These are phyloP conservation scores for Meriones psammophilus DNA, from an alignment of 2,797 vertebrate species.

Conservation along the genomic window DNA sequence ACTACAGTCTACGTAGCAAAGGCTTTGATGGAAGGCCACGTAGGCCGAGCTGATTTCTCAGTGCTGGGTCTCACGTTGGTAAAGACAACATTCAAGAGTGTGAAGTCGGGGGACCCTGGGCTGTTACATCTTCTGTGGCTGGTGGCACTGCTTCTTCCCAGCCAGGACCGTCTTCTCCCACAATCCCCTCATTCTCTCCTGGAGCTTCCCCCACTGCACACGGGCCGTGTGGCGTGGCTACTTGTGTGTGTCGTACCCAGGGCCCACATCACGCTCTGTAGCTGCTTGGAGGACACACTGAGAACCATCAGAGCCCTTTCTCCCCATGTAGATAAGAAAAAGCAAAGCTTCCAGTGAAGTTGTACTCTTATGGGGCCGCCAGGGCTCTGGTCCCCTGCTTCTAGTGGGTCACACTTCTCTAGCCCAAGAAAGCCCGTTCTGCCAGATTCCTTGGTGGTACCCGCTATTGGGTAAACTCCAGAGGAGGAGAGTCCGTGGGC, in stretches of 20 bases:
- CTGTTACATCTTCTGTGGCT: not conserved
- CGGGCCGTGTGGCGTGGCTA: not conserved
- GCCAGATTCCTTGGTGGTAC: not conserved
- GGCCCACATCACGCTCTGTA: not conserved
- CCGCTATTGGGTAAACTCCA: not conserved
- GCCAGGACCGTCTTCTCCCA: not conserved
- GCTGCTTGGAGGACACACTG: not conserved
- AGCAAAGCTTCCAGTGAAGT: not conserved
- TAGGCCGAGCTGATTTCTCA: not conserved
- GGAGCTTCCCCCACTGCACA: no score
- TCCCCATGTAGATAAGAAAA: not conserved
- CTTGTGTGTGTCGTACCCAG: not conserved
- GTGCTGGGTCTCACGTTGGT: not conserved
- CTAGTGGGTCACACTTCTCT: no score
- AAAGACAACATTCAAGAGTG: not conserved
- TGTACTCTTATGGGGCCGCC: fast-evolving
- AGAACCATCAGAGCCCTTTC: not conserved
- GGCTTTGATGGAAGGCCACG: not conserved
- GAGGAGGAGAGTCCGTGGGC: not conserved
- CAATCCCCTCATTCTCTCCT: not conserved
- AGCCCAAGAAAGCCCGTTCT: not conserved
- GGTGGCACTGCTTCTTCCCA: not conserved
- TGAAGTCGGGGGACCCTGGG: not conserved
- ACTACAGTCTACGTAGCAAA: not conserved
- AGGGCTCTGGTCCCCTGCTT: not conserved